Conservation (phyloP, 2,113 vertebrate species). For the Glareola pratincola region DNA sequence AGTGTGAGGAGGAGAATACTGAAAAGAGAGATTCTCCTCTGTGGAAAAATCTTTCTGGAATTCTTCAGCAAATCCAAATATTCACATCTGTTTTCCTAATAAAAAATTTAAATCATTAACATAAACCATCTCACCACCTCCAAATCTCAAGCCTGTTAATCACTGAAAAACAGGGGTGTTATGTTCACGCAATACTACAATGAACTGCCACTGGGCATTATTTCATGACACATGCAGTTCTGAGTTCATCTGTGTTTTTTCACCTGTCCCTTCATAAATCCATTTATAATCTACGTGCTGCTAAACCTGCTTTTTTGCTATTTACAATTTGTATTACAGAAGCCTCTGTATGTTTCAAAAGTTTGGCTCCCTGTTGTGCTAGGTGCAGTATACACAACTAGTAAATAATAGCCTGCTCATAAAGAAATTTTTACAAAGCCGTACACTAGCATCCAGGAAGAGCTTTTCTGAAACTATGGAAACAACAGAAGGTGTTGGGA, state of each 20-base stretch:
- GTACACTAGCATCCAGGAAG: not conserved
- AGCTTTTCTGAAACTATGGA: not conserved
- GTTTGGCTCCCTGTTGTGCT: not conserved
- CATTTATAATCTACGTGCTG: not conserved
- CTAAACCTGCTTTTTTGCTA: not conserved
- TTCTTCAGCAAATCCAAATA: not conserved
- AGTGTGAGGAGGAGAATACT: not conserved
- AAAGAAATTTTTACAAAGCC: not conserved
- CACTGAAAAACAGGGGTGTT: not conserved
- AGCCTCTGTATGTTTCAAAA: not conserved
- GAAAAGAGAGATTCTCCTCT: not conserved
- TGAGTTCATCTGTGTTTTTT: not conserved
- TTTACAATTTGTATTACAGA: not conserved
- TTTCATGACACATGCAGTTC: not conserved
- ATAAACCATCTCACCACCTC: not conserved
- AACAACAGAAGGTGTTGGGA: not conserved
- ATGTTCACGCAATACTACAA: not conserved
- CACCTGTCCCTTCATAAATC: not conserved
- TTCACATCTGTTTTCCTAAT: not conserved
- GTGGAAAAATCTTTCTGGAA: not conserved
- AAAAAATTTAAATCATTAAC: not conserved
- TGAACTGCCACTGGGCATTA: not conserved
- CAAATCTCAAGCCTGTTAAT: not conserved
- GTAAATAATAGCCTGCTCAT: not conserved
- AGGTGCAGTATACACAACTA: not conserved